These are phyloP conservation scores for Pseudomyrmex flavicornis DNA, from an alignment of 1,140 invertebrate species.

Conservation along the genomic window DNA sequence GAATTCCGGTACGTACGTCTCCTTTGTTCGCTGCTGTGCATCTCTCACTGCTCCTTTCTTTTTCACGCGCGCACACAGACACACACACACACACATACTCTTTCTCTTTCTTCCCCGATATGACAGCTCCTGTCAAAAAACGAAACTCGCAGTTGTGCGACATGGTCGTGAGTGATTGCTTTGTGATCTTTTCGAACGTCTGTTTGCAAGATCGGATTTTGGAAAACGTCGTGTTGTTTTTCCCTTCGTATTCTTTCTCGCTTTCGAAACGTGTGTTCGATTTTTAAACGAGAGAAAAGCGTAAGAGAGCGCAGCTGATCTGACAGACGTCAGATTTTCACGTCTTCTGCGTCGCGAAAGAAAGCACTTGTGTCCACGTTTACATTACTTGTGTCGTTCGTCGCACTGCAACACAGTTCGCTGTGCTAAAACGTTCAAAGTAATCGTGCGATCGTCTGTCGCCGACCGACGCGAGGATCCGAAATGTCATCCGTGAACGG, in stretches of 20 bases:
- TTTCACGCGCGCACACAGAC: not conserved
- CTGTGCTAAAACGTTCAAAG: not conserved
- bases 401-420: not conserved
- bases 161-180: slow-evolving; percentile 54
- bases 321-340: no score
- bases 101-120: not conserved
- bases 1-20: slow-evolving; percentile 61
- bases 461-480: not conserved
- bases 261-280: not conserved
- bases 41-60: slow-evolving; percentile 45
- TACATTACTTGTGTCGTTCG: not conserved
- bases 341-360: slow-evolving; percentile 25
- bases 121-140: slow-evolving; percentile 75
- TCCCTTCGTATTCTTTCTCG: not conserved
- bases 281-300: no score
- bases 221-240: no score
- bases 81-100: no score
- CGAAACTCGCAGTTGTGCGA: slow-evolving; percentile 21
- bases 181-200: slow-evolving; percentile 19
- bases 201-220: not conserved
- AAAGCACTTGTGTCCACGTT: slow-evolving; percentile 10
- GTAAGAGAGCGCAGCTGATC: no score
- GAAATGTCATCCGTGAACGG: not conserved
- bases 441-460: not conserved
- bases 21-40: slow-evolving; percentile 65